phyloP scores from a whole-genome alignment of 2,888 invertebrate genomes.

The Harpalus rufipes region DNA sequence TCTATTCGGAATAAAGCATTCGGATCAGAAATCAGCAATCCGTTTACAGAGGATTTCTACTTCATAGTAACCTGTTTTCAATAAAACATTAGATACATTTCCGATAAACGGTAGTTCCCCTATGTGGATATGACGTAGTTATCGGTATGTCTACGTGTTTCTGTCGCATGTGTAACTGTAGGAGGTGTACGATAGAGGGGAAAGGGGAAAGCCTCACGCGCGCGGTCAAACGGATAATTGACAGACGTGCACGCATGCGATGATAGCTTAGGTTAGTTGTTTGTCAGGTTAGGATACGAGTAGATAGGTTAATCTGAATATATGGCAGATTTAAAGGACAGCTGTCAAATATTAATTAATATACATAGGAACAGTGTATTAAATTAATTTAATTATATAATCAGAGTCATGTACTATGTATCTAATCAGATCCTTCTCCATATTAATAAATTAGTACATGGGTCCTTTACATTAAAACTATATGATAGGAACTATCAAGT shows the following conservation, averaged over 20 bases:
- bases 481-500: too few relatives aligned
- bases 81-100: slow-evolving; percentile 54
- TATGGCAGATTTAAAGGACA: too few relatives aligned
- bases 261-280: slow-evolving; percentile 15
- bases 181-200: not conserved
- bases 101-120: slow-evolving; percentile 53
- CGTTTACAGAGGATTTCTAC: slow-evolving; percentile 39
- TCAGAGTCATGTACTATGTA: too few relatives aligned
- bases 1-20: not conserved
- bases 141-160: not conserved
- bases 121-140: slow-evolving; percentile 8
- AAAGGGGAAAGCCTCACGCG: not conserved
- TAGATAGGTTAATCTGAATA: not conserved
- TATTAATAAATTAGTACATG: too few relatives aligned
- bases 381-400: too few relatives aligned
- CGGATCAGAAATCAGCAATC: slow-evolving; percentile 34
- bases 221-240: slow-evolving; percentile 40
- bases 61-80: slow-evolving; percentile 42
- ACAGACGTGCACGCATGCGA: slow-evolving; percentile 27
- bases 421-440: too few relatives aligned
- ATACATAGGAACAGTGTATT: too few relatives aligned
- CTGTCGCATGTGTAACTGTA: too few relatives aligned
- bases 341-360: too few relatives aligned
- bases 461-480: too few relatives aligned
- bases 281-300: not conserved